Base-by-base conservation (phyloP, 2,888 invertebrate genomes). In the Drosophila barbarae region DNA sequence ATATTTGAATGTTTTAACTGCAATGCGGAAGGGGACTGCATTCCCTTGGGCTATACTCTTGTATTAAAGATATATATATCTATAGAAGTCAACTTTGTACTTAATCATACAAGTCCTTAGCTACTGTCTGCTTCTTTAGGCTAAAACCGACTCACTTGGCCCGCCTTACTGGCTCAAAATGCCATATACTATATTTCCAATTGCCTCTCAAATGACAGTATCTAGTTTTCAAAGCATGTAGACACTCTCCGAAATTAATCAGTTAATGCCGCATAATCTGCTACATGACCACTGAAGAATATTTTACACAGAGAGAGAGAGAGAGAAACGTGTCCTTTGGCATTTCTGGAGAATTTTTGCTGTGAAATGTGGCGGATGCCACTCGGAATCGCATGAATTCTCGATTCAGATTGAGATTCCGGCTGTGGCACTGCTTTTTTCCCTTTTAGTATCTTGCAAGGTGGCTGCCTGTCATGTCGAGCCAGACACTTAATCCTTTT, bases 401-500 rank as follows among this genome's bases (percentile, higher is more conserved):
- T 35, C 58, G 23, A 35, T 58, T 58, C 42, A 23, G 44, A 59
- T 56, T 59, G 56, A 38, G 56, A 56, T 44, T 23, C 32, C 23
- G 32, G 5, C 50, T 13, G 30, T 30, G 46, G 46, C 46, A 13
- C 9, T 21, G 55, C 10, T 36, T 36, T 28, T 26, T 44, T 35
- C 12, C 26, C 7, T 7, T 30, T 38, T 51, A 13, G 26, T 18
- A 15, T 26, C 50, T 26, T 15, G 21, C 23, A 13, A 18, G 28
- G 26, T 7, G 34, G 26, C 13, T 7, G 54, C 26, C 44, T 65
- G 54, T 54, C 64, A 63, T 65, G 65, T 64, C 26, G 55, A 26
- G 50, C 55, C 55, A 66, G 65, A 65, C 64, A 54, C 63, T 55
- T 66, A 66, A 66, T 65, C 55, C 65, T 65, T 66, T 66, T 65